Conservation (phyloP, 1,140 invertebrate species). For the Caenorhabditis elegans region DNA sequence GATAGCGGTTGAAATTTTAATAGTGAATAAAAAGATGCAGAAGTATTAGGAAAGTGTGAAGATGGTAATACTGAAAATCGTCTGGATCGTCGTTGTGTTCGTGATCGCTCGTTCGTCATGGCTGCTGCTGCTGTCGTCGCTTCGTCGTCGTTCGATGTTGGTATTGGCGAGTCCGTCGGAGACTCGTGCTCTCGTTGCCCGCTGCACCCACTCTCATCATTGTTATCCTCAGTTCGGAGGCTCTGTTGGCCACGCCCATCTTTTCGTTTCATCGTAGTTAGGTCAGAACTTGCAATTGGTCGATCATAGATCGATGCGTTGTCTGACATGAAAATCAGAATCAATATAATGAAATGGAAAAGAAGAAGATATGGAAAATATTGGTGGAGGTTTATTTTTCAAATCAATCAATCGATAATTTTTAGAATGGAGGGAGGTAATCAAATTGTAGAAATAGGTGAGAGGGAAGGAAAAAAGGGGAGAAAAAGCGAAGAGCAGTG, state of each 20-base stretch:
- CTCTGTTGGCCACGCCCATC: slow-evolving; percentile 27
- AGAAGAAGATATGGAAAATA: not conserved
- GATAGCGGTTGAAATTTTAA: not conserved
- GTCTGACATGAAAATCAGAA: not conserved
- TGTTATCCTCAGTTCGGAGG: slow-evolving; percentile 25
- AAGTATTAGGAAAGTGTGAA: not conserved
- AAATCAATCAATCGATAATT: not conserved
- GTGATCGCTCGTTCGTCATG: slow-evolving; percentile 28
- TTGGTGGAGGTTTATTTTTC: not conserved
- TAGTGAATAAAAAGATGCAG: not conserved
- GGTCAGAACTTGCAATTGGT: slow-evolving; percentile 25
- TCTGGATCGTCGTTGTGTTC: slow-evolving; percentile 23
- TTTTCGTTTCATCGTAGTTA: slow-evolving; percentile 29
- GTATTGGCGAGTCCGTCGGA: slow-evolving; percentile 30
- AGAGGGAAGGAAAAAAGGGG: not conserved
- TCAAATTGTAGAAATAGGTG: slow-evolving; percentile 10
- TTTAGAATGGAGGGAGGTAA: slow-evolving; percentile 16
- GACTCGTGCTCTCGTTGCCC: slow-evolving; percentile 28
- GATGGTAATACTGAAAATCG: not conserved
- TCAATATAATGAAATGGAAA: not conserved
- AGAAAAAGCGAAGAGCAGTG: slow-evolving; percentile 15
- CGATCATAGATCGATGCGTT: slow-evolving; percentile 24
- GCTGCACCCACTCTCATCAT: slow-evolving; percentile 30
- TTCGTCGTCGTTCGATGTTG: slow-evolving; percentile 30
- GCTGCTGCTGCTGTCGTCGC: slow-evolving; percentile 17